Evolutionary conservation across 2,888 invertebrate species (phyloP).

Genomic region (Polydrusus tereticollis): DNA sequence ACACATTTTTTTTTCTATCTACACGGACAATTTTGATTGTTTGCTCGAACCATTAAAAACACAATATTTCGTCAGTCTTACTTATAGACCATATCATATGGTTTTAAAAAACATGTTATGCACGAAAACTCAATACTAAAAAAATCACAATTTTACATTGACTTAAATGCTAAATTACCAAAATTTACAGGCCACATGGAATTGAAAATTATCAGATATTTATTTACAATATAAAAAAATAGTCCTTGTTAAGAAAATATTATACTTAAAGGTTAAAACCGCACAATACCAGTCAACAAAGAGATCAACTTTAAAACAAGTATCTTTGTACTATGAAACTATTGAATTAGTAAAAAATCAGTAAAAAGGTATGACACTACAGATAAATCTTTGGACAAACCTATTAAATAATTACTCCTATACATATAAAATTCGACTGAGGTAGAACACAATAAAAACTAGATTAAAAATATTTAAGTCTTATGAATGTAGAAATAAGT

Average conservation of each 20-base stretch:
- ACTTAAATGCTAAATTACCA: constrained; percentile 11
- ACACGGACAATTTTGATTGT: constrained; percentile 28
- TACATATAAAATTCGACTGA: constrained; percentile 22
- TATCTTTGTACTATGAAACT: constrained; percentile 33
- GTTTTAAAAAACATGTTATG: constrained; percentile 8
- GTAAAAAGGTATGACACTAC: constrained; percentile 8
- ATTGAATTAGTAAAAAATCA: background rate
- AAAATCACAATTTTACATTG: constrained; percentile 32
- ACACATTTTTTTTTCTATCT: constrained; percentile 11
- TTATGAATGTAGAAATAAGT: constrained; percentile 1
- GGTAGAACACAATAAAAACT: constrained; percentile 26
- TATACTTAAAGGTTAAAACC: constrained; percentile 5
- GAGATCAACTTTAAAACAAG: constrained; percentile 25
- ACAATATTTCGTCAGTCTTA: constrained; percentile 28
- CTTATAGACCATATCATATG: constrained; percentile 19
- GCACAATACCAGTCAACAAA: constrained; percentile 16
- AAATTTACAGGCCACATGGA: constrained; percentile 20
- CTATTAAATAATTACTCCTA: background rate
- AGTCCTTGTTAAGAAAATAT: background rate
- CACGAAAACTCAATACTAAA: constrained; percentile 22
- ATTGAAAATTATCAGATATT: constrained; percentile 6
- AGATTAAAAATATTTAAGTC: constrained; percentile 1
- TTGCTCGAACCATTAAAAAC: constrained; percentile 16
- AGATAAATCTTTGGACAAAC: constrained; percentile 10
- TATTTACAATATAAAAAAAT: constrained; percentile 8